Evolutionary conservation across 2,888 invertebrate species (phyloP).

Genomic region (Sceliomorpha sp.): DNA sequence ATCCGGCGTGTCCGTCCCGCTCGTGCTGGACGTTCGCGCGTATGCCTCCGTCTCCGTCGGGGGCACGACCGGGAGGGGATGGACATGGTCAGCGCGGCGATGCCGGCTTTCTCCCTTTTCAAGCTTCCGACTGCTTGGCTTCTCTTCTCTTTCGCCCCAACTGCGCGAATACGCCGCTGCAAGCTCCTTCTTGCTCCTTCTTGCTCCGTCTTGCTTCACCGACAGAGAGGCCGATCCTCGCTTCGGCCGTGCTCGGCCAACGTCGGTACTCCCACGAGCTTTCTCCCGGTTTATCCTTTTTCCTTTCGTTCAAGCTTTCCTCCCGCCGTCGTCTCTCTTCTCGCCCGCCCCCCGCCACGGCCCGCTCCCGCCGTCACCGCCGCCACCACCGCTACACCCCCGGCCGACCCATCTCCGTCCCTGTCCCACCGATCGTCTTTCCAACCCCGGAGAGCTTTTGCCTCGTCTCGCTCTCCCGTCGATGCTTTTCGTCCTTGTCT

Average conservation of each 20-base stretch:
- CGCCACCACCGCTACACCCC: constrained; percentile 48
- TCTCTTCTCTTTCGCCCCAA: constrained; percentile 53
- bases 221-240: constrained; percentile 21
- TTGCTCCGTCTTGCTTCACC: not conserved
- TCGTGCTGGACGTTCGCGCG: constrained; percentile 15
- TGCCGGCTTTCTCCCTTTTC: constrained; percentile 52
- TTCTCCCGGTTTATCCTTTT: constrained; percentile 38
- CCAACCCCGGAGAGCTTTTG: constrained; percentile 43
- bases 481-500: constrained; percentile 37
- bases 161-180: constrained; percentile 31
- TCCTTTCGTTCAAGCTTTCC: constrained; percentile 30
- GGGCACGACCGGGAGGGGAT: constrained; percentile 43
- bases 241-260: constrained; percentile 63
- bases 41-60: constrained; percentile 45
- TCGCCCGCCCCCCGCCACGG: constrained; percentile 29
- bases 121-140: constrained; percentile 54
- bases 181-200: constrained; percentile 46
- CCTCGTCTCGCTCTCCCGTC: constrained; percentile 37
- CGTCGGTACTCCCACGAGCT: constrained; percentile 53
- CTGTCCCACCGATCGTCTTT: constrained; percentile 56
- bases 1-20: constrained; percentile 30
- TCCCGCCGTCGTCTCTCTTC: constrained; percentile 36
- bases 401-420: constrained; percentile 56
- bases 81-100: constrained; percentile 41
- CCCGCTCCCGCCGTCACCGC: constrained; percentile 49